Base-by-base conservation (phyloP, 35 echinoderm and acorn worm species). In the Ophioderma brevispina region DNA sequence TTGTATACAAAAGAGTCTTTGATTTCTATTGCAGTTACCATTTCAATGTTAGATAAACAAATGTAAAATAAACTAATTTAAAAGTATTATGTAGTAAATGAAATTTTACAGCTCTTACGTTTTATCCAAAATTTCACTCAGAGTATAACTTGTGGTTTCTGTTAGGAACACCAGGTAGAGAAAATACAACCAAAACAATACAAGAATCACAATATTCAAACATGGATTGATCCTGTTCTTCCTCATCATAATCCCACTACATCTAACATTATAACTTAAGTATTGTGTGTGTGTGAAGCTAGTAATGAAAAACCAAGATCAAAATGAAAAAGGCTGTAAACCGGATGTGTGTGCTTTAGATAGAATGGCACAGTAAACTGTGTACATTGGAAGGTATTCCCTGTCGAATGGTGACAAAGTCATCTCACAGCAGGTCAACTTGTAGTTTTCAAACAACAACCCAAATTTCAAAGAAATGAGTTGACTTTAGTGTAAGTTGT, bases 331-430 rank as follows among this genome's bases (percentile, higher is more conserved):
- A 13, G 59, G 59, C 59, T 70, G 59, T 70, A 70, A 25, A 70
- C 10, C 2, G 59, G 23, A 70, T 25, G 59, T 70, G 59, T 70
- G 59, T 70, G 59, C 59, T 70, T 70, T 70, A 70, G n/a, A 25
- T 70, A 70, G 59, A 6, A 6, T 2, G 28, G 28, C 59, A 70
- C 59, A 70, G 59, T 70, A 70, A 70, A 25, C 15, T 70, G 59
- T 70, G 59, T 25, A 70, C 59, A 70, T 70, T 70, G 59, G 59
- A 70, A 70, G 59, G 59, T 70, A 70, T 70, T 70, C 59, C n/a
- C 23, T 70, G 59, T 70, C 10, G n/a, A 18, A 70, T 70, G 59
- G 59, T 70, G 59, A 70, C 59, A 70, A 70, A 70, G 59, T 70
- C 59, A 70, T 70, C 59, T 25, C 59, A 52, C 8, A 8, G 8